phyloP scores from a whole-genome alignment of 2,797 vertebrate genomes.

The Anguilla megastoma region DNA sequence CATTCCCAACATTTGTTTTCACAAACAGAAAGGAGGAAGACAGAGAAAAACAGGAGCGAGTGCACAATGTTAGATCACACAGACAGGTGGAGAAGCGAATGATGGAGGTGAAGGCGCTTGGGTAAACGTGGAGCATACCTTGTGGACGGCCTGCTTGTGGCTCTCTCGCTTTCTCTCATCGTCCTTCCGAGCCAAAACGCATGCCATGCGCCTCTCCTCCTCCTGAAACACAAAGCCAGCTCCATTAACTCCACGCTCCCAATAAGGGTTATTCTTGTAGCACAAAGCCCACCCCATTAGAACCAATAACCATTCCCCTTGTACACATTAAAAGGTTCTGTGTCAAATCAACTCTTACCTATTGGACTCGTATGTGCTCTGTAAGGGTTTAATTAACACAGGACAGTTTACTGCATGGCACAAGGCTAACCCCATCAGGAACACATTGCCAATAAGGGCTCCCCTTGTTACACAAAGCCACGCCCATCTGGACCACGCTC shows the following conservation, averaged over 20 bases:
- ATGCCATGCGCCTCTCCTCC: constrained; percentile 96
- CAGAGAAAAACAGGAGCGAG: background rate
- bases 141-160: constrained; percentile 90
- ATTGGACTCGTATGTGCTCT: too few species aligned
- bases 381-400: too few species aligned
- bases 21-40: background rate
- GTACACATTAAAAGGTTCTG: constrained; percentile 19
- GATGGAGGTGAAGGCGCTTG: background rate
- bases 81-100: background rate
- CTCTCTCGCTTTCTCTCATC: constrained; percentile 95
- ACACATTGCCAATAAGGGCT: constrained; percentile 55
- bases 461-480: constrained; percentile 28
- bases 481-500: too few species aligned
- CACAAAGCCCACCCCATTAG: constrained; percentile 56
- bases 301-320: constrained; percentile 54
- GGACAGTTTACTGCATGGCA: constrained; percentile 38
- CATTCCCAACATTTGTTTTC: background rate
- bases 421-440: constrained; percentile 55
- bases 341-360: too few species aligned
- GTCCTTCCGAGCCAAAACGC: constrained; percentile 88
- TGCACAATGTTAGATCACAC: background rate
- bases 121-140: constrained; percentile 71
- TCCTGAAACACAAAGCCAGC: constrained; percentile 73
- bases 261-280: constrained; percentile 53
- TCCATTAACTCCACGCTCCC: background rate